Conservation (phyloP, 2,797 vertebrate genomes). For the Smutsia gigantea region DNA sequence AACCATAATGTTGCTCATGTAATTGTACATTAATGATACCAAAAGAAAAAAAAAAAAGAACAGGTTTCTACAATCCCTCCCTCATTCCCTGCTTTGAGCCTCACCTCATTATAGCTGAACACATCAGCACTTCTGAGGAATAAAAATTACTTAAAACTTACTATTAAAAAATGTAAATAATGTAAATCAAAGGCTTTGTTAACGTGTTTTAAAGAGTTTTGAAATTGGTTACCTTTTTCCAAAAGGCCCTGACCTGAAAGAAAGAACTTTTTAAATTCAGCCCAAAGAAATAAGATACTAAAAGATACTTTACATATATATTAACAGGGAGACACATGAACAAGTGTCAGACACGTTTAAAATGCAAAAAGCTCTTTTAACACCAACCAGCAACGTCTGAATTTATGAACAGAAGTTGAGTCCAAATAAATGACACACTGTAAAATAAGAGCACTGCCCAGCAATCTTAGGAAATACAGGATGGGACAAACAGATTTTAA, state of each 20-base stretch:
- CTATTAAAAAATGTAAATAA: constrained; percentile 45
- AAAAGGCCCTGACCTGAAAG: constrained; percentile 8
- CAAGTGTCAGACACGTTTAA: neutral
- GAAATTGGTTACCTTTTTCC: constrained; percentile 23
- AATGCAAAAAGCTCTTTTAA: constrained; percentile 31
- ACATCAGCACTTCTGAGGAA: neutral
- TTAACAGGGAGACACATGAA: neutral
- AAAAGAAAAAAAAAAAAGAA: neutral
- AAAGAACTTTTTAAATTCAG: neutral
- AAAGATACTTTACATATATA: neutral
- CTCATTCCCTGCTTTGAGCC: neutral
- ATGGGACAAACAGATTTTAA: neutral
- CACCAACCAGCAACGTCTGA: neutral
- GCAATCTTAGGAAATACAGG: neutral
- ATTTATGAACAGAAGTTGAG: neutral
- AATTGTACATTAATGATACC: too few relatives aligned
- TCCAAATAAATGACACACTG: constrained; percentile 2
- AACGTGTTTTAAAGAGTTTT: neutral
- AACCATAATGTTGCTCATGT: too few relatives aligned
- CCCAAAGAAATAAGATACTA: constrained; percentile 12
- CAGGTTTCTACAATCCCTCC: neutral
- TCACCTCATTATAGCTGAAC: neutral
- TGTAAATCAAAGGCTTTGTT: neutral
- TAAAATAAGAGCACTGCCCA: neutral
- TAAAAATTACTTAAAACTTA: constrained; percentile 3